A percentile compares a stretch with the other conserved stretches of the same genome.
Conservation (phyloP, 2,888 invertebrate species). For the Pseudeuparius sepicola region DNA sequence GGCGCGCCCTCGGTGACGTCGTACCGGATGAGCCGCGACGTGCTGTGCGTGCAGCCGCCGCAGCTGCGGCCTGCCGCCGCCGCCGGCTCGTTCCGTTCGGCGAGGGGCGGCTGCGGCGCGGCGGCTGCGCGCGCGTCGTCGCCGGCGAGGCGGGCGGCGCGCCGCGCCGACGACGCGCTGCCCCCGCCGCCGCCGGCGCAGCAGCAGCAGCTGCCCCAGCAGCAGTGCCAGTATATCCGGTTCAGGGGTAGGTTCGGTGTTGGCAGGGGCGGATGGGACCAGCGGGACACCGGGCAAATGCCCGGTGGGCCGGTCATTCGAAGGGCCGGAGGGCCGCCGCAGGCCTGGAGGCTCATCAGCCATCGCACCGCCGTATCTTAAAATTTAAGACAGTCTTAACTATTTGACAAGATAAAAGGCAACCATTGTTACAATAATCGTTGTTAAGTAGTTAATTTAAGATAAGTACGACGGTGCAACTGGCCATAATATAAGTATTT, state of each 20-base stretch:
- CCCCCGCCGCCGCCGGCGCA: constrained; percentile 36
- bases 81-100: constrained; percentile 33
- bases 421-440: no score
- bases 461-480: no score
- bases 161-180: constrained; percentile 34
- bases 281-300: not conserved
- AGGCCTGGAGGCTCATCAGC: no score
- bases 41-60: constrained; percentile 36
- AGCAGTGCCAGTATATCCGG: constrained; percentile 35
- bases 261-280: not conserved
- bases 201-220: constrained; percentile 28
- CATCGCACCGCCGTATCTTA: no score
- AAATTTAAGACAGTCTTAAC: no score
- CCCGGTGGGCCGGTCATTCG: no score
- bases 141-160: constrained; percentile 36
- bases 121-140: constrained; percentile 37
- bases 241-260: constrained; percentile 36
- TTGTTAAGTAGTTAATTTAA: no score
- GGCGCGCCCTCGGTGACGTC: constrained; percentile 37
- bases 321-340: no score
- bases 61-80: constrained; percentile 32
- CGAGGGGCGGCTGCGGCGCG: constrained; percentile 34
- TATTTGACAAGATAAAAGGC: no score
- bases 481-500: no score
- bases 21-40: constrained; percentile 36